Evolutionary conservation across 2,113 vertebrate species (phyloP).

Genomic region (Serinus canaria): DNA sequence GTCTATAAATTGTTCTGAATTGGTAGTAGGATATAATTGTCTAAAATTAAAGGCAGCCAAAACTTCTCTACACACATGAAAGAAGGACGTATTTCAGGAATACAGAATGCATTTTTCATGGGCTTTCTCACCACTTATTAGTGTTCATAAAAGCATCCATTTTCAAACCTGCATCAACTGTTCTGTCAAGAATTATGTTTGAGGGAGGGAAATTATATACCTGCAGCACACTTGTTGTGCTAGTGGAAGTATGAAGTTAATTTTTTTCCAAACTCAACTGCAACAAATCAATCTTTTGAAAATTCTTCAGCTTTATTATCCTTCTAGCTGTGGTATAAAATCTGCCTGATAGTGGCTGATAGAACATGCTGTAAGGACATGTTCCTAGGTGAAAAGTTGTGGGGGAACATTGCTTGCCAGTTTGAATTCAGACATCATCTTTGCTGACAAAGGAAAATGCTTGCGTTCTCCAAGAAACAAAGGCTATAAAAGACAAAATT

Average conservation of each 20-base stretch:
- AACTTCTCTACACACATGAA: not conserved
- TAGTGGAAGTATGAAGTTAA: not conserved
- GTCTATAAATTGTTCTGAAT: not conserved
- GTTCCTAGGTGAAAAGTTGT: not conserved
- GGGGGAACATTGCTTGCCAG: not conserved
- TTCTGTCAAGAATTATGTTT: not conserved
- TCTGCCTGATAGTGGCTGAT: not conserved
- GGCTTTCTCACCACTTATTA: not conserved
- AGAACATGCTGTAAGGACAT: not conserved
- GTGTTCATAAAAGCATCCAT: not conserved
- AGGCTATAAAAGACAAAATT: not conserved
- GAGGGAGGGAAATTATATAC: not conserved
- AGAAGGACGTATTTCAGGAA: not conserved
- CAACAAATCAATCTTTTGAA: not conserved
- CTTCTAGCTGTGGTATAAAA: not conserved
- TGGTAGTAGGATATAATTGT: not conserved
- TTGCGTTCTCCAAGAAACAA: not conserved
- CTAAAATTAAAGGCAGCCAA: not conserved
- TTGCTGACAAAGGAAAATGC: not conserved
- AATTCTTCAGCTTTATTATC: not conserved
- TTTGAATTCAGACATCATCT: not conserved
- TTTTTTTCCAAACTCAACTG: not conserved
- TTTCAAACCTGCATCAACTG: not conserved
- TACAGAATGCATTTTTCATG: not conserved
- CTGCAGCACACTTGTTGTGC: not conserved